Evolutionary conservation across 2,797 vertebrate species (phyloP).

Genomic region (Cryptoprocta ferox): DNA sequence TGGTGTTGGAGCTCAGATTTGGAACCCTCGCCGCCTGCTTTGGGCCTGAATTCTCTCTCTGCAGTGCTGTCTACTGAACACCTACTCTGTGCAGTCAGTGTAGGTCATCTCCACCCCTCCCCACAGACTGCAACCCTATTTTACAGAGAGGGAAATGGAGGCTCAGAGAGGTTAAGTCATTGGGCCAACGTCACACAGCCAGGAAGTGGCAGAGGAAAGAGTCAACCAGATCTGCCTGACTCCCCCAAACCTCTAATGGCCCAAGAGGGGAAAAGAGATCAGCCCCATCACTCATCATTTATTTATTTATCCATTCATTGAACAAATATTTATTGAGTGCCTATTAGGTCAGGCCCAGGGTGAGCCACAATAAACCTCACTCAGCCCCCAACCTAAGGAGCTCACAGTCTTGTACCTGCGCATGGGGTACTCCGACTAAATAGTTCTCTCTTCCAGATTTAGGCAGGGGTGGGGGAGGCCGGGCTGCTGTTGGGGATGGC

Average conservation of each 20-base stretch:
- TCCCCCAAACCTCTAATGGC: background rate
- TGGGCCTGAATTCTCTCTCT: background rate
- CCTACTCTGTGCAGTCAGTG: background rate
- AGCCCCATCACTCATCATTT: background rate
- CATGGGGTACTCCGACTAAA: background rate
- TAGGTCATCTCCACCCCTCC: background rate
- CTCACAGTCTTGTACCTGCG: background rate
- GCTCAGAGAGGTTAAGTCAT: background rate
- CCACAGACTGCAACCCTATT: background rate
- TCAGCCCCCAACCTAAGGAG: background rate
- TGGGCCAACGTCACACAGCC: background rate
- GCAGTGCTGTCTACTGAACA: background rate
- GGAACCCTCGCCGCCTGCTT: background rate
- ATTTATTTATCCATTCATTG: background rate
- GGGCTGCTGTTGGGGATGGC: background rate
- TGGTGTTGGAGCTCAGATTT: background rate
- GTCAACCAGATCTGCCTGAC: background rate
- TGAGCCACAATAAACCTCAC: background rate
- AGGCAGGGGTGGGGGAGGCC: no score
- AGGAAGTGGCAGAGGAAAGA: background rate
- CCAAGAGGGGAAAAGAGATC: background rate
- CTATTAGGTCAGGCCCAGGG: background rate
- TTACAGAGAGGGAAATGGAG: background rate
- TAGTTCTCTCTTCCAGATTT: background rate
- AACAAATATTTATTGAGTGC: background rate